phyloP scores from a whole-genome alignment of 2,797 vertebrate species.

The Scolopax bukidnonensis region DNA sequence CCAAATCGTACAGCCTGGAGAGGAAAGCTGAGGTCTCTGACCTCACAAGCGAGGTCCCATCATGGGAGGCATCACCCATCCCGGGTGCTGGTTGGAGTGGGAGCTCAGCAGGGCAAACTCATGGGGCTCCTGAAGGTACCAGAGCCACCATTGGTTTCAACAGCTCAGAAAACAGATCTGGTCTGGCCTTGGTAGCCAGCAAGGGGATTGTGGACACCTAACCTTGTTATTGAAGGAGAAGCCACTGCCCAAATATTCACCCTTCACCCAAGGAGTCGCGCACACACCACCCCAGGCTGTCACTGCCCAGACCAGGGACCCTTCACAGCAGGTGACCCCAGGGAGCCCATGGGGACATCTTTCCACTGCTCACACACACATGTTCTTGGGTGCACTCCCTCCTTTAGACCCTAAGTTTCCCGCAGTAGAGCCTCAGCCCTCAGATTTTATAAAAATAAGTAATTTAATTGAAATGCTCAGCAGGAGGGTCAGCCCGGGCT shows the following conservation, averaged over 20 bases:
- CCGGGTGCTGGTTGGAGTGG: fast-evolving
- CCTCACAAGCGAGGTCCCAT: fast-evolving
- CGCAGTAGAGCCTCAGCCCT: background rate
- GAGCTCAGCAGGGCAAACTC: background rate
- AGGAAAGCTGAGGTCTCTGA: background rate
- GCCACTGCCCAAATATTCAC: background rate
- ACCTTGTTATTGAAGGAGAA: background rate
- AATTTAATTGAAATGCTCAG: background rate
- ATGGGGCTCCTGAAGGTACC: fast-evolving
- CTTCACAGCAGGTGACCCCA: background rate
- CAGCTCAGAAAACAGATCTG: background rate
- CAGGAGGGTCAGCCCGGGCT: background rate
- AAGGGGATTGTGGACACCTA: fast-evolving
- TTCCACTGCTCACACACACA: background rate
- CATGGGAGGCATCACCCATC: background rate
- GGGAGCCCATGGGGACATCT: background rate
- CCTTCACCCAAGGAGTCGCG: background rate
- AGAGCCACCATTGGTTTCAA: fast-evolving
- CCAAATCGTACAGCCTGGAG: fast-evolving
- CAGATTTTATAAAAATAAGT: background rate
- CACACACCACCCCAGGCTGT: background rate
- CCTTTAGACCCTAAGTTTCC: background rate
- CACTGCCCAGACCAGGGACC: background rate
- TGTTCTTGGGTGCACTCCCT: background rate
- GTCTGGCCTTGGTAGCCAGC: fast-evolving